A percentile compares a stretch with the other conserved stretches of the same genome.
phyloP scores from a whole-genome alignment of 2,797 vertebrate species.

The Rhynchonycteris naso region DNA sequence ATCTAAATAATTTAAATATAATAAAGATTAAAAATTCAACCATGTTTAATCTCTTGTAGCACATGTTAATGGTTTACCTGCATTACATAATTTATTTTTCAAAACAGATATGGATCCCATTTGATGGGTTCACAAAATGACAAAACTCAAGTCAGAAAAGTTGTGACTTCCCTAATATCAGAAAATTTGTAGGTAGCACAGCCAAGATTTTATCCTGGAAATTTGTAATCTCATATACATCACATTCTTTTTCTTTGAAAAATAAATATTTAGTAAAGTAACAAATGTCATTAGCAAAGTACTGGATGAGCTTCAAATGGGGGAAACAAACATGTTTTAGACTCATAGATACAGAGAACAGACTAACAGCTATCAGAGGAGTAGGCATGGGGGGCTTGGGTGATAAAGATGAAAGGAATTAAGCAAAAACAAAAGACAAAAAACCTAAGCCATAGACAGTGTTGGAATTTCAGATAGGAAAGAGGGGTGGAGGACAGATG shows the following conservation, averaged over 20 bases:
- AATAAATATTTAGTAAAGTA: not conserved
- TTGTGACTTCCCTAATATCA: not conserved
- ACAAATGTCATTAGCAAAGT: not conserved
- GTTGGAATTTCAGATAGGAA: too few relatives aligned
- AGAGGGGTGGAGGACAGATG: too few relatives aligned
- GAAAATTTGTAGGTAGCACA: not conserved
- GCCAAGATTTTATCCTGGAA: not conserved
- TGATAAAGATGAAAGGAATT: too few relatives aligned
- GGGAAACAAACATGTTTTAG: not conserved
- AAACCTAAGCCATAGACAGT: too few relatives aligned
- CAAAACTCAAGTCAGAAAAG: not conserved
- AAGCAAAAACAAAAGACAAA: too few relatives aligned
- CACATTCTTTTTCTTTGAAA: not conserved
- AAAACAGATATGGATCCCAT: not conserved
- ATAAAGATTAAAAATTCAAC: not conserved
- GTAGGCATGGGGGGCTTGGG: too few relatives aligned
- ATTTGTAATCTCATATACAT: not conserved
- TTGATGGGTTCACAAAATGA: not conserved
- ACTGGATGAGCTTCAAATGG: not conserved
- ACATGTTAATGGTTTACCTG: not conserved
- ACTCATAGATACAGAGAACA: too few relatives aligned
- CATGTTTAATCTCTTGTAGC: not conserved
- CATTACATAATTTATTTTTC: not conserved
- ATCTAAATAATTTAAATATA: not conserved
- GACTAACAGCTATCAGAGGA: too few relatives aligned